Conservation (phyloP, 2,888 invertebrate genomes). For the Parnassius orleans region DNA sequence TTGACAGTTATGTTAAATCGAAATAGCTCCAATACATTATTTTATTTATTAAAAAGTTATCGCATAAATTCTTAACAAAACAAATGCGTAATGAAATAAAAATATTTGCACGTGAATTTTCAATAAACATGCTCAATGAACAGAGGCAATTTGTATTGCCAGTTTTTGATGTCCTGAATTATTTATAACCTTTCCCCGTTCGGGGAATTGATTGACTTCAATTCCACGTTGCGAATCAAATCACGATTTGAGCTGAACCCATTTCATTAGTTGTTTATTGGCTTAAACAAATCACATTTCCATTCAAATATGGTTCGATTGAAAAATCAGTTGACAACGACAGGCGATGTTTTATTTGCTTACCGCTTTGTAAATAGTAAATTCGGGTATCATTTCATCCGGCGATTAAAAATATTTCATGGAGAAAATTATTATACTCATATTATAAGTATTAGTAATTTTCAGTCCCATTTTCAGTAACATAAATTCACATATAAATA, state of each 20-base stretch:
- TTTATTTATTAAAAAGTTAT: too few relatives aligned
- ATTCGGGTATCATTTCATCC: background rate
- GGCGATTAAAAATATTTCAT: too few relatives aligned
- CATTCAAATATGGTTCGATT: background rate
- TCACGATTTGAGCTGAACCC: conserved; percentile 1
- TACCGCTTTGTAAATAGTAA: background rate
- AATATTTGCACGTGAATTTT: background rate
- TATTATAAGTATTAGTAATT: too few relatives aligned
- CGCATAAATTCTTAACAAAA: too few relatives aligned
- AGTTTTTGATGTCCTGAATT: conserved; percentile 8
- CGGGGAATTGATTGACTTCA: conserved; percentile 4
- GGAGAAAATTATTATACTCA: too few relatives aligned
- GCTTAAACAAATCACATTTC: conserved; percentile 4
- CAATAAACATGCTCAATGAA: background rate
- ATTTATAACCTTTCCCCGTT: conserved; percentile 5
- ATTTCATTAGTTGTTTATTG: conserved; percentile 2
- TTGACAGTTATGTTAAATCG: too few relatives aligned
- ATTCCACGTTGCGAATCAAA: background rate
- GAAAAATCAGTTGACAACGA: too few relatives aligned
- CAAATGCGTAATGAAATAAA: background rate
- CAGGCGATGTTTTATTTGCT: background rate
- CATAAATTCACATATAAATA: too few relatives aligned
- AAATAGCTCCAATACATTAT: too few relatives aligned
- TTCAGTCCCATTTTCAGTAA: too few relatives aligned
- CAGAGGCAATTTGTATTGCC: background rate